These are phyloP conservation scores for Anagyrus pseudococci DNA, from an alignment of 2,888 invertebrate species.

Conservation along the genomic window DNA sequence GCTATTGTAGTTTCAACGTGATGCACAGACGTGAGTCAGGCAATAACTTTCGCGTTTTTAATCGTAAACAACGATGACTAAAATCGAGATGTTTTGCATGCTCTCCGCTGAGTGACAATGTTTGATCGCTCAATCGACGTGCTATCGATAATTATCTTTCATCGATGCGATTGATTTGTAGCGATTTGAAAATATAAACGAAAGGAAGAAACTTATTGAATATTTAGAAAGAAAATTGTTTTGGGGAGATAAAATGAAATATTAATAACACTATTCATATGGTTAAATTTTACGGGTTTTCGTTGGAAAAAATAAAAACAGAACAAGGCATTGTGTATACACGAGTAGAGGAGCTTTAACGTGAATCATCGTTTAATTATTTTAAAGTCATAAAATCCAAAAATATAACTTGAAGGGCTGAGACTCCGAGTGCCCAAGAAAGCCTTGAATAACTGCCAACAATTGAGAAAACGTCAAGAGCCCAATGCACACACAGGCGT, in stretches of 20 bases:
- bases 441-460: slow-evolving; percentile 56
- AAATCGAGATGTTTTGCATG: slow-evolving; percentile 13
- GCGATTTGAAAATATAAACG: too few relatives aligned
- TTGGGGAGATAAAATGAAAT: too few relatives aligned
- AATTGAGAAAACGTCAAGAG: slow-evolving; percentile 51
- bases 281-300: too few relatives aligned
- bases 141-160: slow-evolving; percentile 3
- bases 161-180: too few relatives aligned
- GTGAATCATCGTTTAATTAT: slow-evolving; percentile 56
- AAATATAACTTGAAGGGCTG: slow-evolving; percentile 58
- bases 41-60: too few relatives aligned
- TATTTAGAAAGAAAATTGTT: too few relatives aligned
- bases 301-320: too few relatives aligned
- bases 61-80: slow-evolving; percentile 22
- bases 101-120: slow-evolving; percentile 5
- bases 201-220: too few relatives aligned
- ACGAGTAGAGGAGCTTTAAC: slow-evolving; percentile 22
- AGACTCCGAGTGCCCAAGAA: slow-evolving; percentile 41
- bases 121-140: slow-evolving; percentile 7
- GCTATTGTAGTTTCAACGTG: too few relatives aligned
- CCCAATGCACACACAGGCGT: slow-evolving; percentile 4
- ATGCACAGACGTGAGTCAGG: slow-evolving; percentile 31
- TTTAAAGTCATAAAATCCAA: slow-evolving; percentile 55
- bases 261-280: too few relatives aligned
- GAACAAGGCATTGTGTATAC: slow-evolving; percentile 23